Evolutionary conservation across 2,113 vertebrate genomes (phyloP), one percentile per base, ranked within the genome.

Genomic region (Crotalus tigris): DNA sequence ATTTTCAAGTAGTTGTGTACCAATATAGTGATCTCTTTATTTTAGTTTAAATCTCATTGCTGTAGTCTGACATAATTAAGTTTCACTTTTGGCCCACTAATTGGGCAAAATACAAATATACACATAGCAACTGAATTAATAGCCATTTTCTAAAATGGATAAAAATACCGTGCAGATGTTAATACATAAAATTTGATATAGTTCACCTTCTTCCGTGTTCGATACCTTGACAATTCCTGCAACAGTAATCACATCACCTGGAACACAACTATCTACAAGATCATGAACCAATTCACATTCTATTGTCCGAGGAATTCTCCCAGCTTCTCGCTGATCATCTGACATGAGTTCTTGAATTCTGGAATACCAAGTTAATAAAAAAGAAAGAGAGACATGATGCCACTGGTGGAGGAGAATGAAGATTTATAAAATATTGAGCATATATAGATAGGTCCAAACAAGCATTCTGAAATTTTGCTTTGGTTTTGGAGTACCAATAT

Each of bases 191-290:
- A 90, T 3, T 46, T 29, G 11, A 61, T 86, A 87, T 64, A 21
- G 7, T 13, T 7, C 97, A 99, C 99, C 98, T 95, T 99, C 98
- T 61, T 99, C 99, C 0, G 97, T 95, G 93, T 97, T 99, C 1
- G 97, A 97, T n/a, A 99, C 99, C 97, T 99, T 97, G 54, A 99
- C 98, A 44, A 98, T 96, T 10, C 99, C 99, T 0, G 98, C 98
- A 58, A 99, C 88, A 0, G 99, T 99, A 46, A 99, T 98, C 0
- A 98, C 98, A 96, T 99, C 99, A 93, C 99, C 99, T 0, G 99
- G 99, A 26, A 99, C 99, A 92, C 99, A 99, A 97, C 99, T 99
- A 97, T 99, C 99, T 90, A 99, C 99, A 3, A 99, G 98, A 92
- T 99, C 99, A 1, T 99, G 98, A 88, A 98, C 97, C 94, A 99